Conservation (phyloP, 2,888 invertebrate genomes). For the Nomada fabriciana region DNA sequence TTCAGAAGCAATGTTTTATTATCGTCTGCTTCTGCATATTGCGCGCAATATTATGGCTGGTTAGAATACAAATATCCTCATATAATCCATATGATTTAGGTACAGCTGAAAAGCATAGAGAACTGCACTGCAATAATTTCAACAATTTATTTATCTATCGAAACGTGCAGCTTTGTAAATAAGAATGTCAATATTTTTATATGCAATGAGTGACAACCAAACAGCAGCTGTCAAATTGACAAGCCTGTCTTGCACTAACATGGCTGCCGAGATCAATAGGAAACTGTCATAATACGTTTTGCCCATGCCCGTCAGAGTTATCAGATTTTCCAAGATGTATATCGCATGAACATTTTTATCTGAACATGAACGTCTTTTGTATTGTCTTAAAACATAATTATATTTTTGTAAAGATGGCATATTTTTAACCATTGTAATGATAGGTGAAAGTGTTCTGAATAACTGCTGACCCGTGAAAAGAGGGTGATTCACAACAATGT, state of each 20-base stretch:
- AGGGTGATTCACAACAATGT: constrained; percentile 60
- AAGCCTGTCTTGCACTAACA: constrained; percentile 67
- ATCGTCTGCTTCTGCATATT: neutral
- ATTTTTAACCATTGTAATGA: constrained; percentile 42
- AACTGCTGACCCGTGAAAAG: constrained; percentile 61
- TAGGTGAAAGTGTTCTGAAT: constrained; percentile 70
- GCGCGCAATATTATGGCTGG: neutral
- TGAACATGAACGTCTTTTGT: constrained; percentile 31
- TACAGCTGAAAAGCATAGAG: neutral
- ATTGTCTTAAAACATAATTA: constrained; percentile 3
- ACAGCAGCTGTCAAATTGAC: constrained; percentile 54
- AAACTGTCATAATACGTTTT: constrained; percentile 72
- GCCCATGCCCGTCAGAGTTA: constrained; percentile 36
- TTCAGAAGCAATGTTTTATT: neutral
- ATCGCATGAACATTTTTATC: constrained; percentile 4
- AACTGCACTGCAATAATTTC: neutral
- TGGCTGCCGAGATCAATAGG: constrained; percentile 79
- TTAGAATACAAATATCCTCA: neutral
- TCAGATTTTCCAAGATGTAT: constrained; percentile 46
- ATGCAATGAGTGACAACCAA: constrained; percentile 13
- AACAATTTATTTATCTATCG: neutral
- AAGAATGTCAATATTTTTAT: neutral
- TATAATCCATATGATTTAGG: neutral
- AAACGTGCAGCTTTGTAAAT: neutral
- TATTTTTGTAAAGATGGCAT: constrained; percentile 38